Conservation (phyloP, 2,113 vertebrate species). For the Donacobius atricapilla region DNA sequence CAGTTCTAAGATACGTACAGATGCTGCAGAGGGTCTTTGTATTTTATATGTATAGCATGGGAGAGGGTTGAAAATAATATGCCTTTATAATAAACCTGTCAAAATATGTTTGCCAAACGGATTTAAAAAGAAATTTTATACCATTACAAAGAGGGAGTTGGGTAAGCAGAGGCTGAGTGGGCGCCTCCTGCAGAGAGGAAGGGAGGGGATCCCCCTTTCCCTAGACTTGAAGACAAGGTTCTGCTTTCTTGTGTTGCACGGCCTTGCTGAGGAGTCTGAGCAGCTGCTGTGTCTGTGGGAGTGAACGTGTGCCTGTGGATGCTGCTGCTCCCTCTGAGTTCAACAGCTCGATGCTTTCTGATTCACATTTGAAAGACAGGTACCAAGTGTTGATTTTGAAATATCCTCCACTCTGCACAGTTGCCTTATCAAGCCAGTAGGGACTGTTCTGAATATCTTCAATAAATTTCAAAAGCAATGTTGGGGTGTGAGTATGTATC, state of each 20-base stretch:
- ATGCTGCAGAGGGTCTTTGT: constrained; percentile 40
- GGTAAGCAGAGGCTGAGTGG: background rate
- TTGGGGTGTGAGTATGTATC: background rate
- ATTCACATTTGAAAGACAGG: background rate
- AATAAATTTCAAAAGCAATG: background rate
- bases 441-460: background rate
- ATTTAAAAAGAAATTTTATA: background rate
- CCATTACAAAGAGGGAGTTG: background rate
- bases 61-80: constrained; percentile 15
- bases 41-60: constrained; percentile 36
- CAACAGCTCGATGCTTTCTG: background rate
- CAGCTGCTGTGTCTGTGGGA: background rate
- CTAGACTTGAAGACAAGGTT: background rate
- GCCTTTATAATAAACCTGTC: constrained; percentile 39
- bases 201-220: background rate
- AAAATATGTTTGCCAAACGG: background rate
- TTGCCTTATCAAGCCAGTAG: constrained; percentile 33
- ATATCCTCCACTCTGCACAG: background rate
- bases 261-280: background rate
- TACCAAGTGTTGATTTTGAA: background rate
- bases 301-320: fast-evolving
- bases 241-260: fast-evolving
- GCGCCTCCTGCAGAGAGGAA: background rate
- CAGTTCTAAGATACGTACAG: constrained; percentile 16
- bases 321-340: background rate